phyloP scores from a whole-genome alignment of 2,888 invertebrate genomes.

The Spilarctia lutea region DNA sequence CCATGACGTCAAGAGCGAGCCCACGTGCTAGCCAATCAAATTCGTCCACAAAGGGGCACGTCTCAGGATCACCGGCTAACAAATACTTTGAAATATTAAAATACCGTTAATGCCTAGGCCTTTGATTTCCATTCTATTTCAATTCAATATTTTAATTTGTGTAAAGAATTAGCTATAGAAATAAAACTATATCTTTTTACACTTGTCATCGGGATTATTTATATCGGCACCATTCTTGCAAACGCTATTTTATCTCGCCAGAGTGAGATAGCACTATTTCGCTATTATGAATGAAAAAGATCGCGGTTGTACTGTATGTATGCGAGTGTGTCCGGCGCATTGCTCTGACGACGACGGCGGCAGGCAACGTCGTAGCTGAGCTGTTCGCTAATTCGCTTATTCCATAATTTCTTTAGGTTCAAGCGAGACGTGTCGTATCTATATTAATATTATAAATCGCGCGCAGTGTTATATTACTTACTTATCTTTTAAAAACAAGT shows the following conservation, averaged over 20 bases:
- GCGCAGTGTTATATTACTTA: conserved; percentile 61
- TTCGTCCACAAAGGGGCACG: conserved; percentile 87
- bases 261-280: conserved; percentile 76
- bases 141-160: neutral
- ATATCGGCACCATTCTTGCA: conserved; percentile 55
- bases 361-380: neutral
- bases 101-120: neutral
- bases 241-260: conserved; percentile 41
- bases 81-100: conserved; percentile 23
- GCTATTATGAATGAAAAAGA: conserved; percentile 82
- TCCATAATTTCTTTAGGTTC: conserved; percentile 76
- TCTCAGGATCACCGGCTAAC: conserved; percentile 76
- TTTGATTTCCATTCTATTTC: conserved; percentile 11
- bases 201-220: conserved; percentile 22
- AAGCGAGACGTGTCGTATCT: conserved; percentile 74
- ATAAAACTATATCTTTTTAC: conserved; percentile 2
- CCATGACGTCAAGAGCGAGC: conserved; percentile 84
- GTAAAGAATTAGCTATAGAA: neutral
- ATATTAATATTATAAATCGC: conserved; percentile 49
- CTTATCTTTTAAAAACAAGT: conserved; percentile 43
- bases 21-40: conserved; percentile 83
- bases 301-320: conserved; percentile 58
- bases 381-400: too few relatives aligned
- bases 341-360: conserved; percentile 54
- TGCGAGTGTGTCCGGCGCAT: conserved; percentile 64